These are phyloP conservation scores for Anadara kagoshimensis DNA, from an alignment of 1,140 invertebrate species.

Conservation along the genomic window DNA sequence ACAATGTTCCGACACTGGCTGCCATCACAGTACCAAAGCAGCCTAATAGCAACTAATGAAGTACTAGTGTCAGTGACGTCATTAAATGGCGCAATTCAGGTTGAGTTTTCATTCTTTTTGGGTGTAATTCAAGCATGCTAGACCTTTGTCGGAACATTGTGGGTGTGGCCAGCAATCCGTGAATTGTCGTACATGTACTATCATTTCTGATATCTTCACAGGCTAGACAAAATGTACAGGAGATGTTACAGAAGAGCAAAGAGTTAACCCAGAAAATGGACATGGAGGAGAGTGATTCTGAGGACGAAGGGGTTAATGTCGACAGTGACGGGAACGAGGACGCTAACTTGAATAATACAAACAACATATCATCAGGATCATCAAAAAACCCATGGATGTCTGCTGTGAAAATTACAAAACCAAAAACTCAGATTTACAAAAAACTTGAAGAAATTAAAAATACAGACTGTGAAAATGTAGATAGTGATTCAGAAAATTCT, in stretches of 20 bases:
- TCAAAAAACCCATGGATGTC: slow-evolving; percentile 46
- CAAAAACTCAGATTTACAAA: slow-evolving; percentile 10
- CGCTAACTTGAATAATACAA: slow-evolving; percentile 8
- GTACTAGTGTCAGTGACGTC: too few relatives aligned
- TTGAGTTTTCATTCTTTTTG: too few relatives aligned
- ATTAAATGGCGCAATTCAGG: too few relatives aligned
- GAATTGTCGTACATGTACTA: too few relatives aligned
- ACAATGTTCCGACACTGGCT: too few relatives aligned
- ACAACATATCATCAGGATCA: slow-evolving; percentile 8
- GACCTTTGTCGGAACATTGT: too few relatives aligned
- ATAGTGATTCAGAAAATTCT: slow-evolving; percentile 16
- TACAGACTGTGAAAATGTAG: slow-evolving; percentile 24
- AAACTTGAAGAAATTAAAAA: slow-evolving; percentile 22
- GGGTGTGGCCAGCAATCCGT: too few relatives aligned
- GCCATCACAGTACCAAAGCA: too few relatives aligned
- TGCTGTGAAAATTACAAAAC: neutral
- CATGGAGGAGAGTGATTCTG: slow-evolving; percentile 56
- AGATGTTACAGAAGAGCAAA: slow-evolving; percentile 88
- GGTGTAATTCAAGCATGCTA: too few relatives aligned
- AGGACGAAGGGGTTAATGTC: slow-evolving; percentile 18
- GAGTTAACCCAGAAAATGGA: slow-evolving; percentile 85
- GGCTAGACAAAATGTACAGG: slow-evolving; percentile 86
- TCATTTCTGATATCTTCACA: too few relatives aligned
- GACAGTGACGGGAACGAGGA: neutral
- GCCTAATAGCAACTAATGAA: too few relatives aligned